Evolutionary conservation across 2,113 vertebrate genomes (phyloP).

Genomic region (Verasper variegatus): DNA sequence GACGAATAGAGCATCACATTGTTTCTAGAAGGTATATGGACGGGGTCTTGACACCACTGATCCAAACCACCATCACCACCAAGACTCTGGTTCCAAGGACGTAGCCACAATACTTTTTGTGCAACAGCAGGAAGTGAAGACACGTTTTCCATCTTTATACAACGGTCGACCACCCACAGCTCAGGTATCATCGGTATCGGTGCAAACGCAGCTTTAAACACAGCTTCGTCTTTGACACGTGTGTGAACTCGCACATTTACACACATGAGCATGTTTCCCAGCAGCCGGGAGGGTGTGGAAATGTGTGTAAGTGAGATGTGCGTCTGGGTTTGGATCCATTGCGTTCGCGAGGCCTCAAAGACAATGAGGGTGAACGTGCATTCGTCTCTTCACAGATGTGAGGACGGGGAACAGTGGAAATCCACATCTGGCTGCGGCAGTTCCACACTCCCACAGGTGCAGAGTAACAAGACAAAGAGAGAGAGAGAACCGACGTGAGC

Average conservation of each 20-base stretch:
- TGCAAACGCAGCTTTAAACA: background rate
- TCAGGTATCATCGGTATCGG: too few species aligned
- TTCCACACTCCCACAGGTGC: slow-evolving; percentile 18
- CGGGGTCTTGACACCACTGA: too few species aligned
- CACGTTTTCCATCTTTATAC: too few species aligned
- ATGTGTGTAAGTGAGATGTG: background rate
- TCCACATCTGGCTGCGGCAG: slow-evolving; percentile 54
- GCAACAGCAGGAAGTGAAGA: too few species aligned
- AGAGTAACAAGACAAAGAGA: slow-evolving; percentile 17
- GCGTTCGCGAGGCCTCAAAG: background rate
- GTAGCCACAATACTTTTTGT: too few species aligned
- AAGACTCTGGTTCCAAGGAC: too few species aligned
- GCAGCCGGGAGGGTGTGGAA: background rate
- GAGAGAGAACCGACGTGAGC: slow-evolving; percentile 9
- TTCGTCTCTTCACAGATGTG: slow-evolving; percentile 29
- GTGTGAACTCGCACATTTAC: slow-evolving; percentile 16
- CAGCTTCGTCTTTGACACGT: background rate
- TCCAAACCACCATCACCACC: too few species aligned
- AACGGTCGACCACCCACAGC: too few species aligned
- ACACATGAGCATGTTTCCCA: background rate
- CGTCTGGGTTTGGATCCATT: background rate
- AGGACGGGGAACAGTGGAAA: background rate
- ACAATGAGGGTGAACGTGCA: background rate
- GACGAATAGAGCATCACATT: background rate
- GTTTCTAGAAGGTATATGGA: too few species aligned